phyloP scores from a whole-genome alignment of 2,888 invertebrate genomes.

The Caenorhabditis macrosperma region DNA sequence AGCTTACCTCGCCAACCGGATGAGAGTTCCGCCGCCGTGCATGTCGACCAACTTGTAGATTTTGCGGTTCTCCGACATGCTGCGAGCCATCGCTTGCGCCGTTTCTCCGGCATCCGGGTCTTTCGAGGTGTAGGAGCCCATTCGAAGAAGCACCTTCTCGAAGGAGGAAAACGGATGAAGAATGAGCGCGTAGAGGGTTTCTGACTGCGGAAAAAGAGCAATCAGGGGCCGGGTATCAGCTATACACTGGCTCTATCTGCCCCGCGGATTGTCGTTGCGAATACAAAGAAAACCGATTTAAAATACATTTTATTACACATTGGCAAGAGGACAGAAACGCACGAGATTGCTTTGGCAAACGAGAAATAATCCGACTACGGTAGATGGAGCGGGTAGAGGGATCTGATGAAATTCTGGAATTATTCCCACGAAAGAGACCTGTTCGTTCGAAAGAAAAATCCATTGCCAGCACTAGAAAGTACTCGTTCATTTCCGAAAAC shows the following conservation, averaged over 20 bases:
- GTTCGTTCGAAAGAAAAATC: too few species aligned
- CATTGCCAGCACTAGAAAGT: too few species aligned
- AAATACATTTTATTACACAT: conserved; percentile 48
- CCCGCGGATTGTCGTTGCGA: conserved; percentile 28
- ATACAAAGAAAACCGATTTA: conserved; percentile 27
- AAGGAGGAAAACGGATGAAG: background rate
- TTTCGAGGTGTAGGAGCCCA: conserved; percentile 23
- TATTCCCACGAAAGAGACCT: too few species aligned
- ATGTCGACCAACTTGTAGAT: conserved; percentile 91
- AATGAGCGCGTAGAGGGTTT: background rate
- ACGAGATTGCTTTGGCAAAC: conserved; percentile 11
- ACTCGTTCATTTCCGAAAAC: too few species aligned
- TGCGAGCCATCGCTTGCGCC: conserved; percentile 19
- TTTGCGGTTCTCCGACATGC: conserved; percentile 25
- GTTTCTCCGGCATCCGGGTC: background rate
- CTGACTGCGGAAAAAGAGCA: conserved; percentile 33
- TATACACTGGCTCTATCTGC: conserved; percentile 23
- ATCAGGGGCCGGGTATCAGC: conserved; percentile 9
- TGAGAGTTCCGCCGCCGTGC: conserved; percentile 92
- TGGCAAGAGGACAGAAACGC: conserved; percentile 37
- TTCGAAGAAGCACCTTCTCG: background rate
- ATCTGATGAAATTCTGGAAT: too few species aligned
- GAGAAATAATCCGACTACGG: background rate
- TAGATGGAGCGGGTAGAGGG: background rate
- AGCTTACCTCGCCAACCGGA: conserved; percentile 85